Evolutionary conservation across 2,888 invertebrate genomes (phyloP).

Genomic region (Drosophila borealis): DNA sequence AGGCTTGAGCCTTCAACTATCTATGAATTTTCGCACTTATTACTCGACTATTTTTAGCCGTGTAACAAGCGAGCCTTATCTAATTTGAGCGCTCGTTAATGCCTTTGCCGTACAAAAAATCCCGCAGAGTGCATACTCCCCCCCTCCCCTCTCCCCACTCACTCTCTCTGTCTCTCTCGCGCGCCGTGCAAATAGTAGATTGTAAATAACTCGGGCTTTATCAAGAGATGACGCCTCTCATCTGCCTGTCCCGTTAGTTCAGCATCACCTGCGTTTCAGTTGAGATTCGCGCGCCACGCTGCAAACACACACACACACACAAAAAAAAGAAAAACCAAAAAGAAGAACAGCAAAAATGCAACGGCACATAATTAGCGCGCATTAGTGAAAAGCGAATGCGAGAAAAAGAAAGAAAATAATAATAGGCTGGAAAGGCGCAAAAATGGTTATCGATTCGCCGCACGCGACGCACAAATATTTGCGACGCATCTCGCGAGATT

Average conservation of each 20-base stretch:
- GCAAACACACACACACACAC: slow-evolving; percentile 17
- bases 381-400: slow-evolving; percentile 30
- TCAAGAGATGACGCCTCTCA: slow-evolving; percentile 28
- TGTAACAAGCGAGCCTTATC: slow-evolving; percentile 53
- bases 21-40: slow-evolving; percentile 19
- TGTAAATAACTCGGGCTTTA: slow-evolving; percentile 41
- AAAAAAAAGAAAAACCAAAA: slow-evolving; percentile 1
- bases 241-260: slow-evolving; percentile 25
- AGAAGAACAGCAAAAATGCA: background rate
- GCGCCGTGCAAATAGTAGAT: slow-evolving; percentile 24
- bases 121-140: slow-evolving; percentile 6
- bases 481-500: slow-evolving; percentile 79
- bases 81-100: slow-evolving; percentile 45
- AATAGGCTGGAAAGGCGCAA: slow-evolving; percentile 13
- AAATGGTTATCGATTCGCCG: slow-evolving; percentile 71
- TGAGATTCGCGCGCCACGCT: slow-evolving; percentile 48
- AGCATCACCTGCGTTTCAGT: slow-evolving; percentile 59
- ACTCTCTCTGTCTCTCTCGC: background rate
- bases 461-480: slow-evolving; percentile 72
- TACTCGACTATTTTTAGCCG: slow-evolving; percentile 38
- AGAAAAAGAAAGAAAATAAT: slow-evolving; percentile 6
- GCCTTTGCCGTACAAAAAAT: slow-evolving; percentile 13
- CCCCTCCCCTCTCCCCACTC: background rate
- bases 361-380: slow-evolving; percentile 52
- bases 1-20: background rate